Percentiles rank a stretch among this genome's conserved stretches.
These are phyloP conservation scores for Protonibea diacanthus DNA, from an alignment of 2,797 vertebrate species.

Conservation along the genomic window DNA sequence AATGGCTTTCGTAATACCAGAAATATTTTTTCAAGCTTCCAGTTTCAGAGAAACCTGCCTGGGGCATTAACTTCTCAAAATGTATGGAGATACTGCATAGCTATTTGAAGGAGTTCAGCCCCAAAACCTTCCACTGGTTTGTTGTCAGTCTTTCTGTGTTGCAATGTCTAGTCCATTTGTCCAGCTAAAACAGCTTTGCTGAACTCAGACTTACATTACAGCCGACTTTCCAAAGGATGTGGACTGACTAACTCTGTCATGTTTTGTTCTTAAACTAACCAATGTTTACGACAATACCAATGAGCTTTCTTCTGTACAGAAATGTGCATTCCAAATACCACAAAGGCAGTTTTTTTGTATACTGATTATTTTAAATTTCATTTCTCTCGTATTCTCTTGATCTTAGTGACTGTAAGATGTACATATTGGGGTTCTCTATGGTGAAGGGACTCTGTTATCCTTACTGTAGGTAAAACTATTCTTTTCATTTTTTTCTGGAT, in stretches of 20 bases:
- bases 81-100: constrained; percentile 67
- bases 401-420: constrained; percentile 86
- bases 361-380: constrained; percentile 73
- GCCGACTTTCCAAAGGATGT: constrained; percentile 87
- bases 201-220: constrained; percentile 72
- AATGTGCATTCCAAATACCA: constrained; percentile 92
- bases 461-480: constrained; percentile 85
- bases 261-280: constrained; percentile 86
- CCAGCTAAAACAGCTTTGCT: constrained; percentile 67
- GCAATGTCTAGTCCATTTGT: constrained; percentile 71
- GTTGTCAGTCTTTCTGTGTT: constrained; percentile 75
- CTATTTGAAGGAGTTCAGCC: constrained; percentile 81
- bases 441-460: constrained; percentile 82
- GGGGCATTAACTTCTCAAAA: constrained; percentile 68
- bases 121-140: constrained; percentile 66
- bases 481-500: constrained; percentile 81
- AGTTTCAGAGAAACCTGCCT: constrained; percentile 64
- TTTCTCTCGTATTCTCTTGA: constrained; percentile 80
- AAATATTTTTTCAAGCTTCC: constrained; percentile 71
- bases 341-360: constrained; percentile 85
- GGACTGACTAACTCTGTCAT: constrained; percentile 76
- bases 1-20: constrained; percentile 63
- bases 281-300: constrained; percentile 93
- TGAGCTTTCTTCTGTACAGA: constrained; percentile 90
- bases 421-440: constrained; percentile 83